Base-by-base conservation (phyloP, 2,797 vertebrate genomes). In the Dromococcyx pavoninus region DNA sequence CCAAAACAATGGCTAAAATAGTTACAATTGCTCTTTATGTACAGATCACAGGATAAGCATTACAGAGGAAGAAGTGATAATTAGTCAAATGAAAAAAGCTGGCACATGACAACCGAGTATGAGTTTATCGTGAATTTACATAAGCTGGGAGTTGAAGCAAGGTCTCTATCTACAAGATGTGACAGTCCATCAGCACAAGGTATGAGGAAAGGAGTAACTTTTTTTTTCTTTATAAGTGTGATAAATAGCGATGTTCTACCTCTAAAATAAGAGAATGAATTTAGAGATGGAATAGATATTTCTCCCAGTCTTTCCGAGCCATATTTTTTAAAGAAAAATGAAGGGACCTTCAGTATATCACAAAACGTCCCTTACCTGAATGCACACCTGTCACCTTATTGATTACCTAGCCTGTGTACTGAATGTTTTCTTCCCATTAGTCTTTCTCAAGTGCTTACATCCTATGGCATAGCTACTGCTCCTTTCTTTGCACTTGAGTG, bases 41-140 rank as follows among this genome's bases (percentile, higher is more conserved):
- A 48, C 14, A 15, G 30, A 87, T 89, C 64, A 88, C 28, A 66
- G 43, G 43, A 70, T 58, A 73, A 62, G 12, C 33, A 81, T 61
- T 39, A 44, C 6, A 2, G 22, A 80, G 58, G 39, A 77, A 60
- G 24, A 80, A 64, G 41, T 53, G 43, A 25, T 88, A 75, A 32
- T 78, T 56, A 89, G 65, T 69, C 48, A 79, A 87, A 89, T 11
- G 11, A 79, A 92, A 93, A 93, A n/a, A 90, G 41, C 67, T 77
- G 39, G 56, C 66, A 89, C 27, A 18, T 43, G 71, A 92, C 64
- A 92, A 74, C 41, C 46, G 67, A 32, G 57, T 70, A 54, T 32
- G 74, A 91, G 32, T 4, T 82, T 73, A 57, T 60, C n/a, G 60
- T 30, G 30, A 82, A 33, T 74, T 48, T 60, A 86, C 17, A 11